A percentile compares a stretch with the other conserved stretches of the same genome.
Conservation (phyloP, 2,888 invertebrate genomes). For the Nebria salina region DNA sequence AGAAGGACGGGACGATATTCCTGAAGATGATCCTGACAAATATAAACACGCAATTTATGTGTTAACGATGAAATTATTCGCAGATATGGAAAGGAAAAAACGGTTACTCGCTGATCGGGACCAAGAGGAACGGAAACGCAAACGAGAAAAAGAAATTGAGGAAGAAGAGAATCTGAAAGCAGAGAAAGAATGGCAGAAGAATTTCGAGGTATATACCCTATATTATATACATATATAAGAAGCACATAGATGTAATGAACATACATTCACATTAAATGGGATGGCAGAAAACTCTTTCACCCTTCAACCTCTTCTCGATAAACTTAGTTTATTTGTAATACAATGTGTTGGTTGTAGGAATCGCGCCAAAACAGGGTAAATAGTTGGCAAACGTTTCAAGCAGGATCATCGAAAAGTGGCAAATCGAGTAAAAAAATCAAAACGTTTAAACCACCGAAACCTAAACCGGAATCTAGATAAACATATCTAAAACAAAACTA, state of each 20-base stretch:
- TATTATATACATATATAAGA: no score
- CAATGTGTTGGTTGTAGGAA: slow-evolving; percentile 68
- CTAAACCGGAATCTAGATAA: slow-evolving; percentile 93
- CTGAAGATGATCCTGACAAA: slow-evolving; percentile 86
- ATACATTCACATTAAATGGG: no score
- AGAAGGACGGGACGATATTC: slow-evolving; percentile 86
- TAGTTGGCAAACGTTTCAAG: slow-evolving; percentile 92
- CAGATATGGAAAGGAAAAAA: slow-evolving; percentile 94
- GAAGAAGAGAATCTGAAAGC: slow-evolving; percentile 89
- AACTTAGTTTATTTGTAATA: no score
- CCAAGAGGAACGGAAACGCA: slow-evolving; percentile 92
- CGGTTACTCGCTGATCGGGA: slow-evolving; percentile 89
- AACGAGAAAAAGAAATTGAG: slow-evolving; percentile 92
- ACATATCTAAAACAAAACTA: slow-evolving; percentile 30
- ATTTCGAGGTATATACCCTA: slow-evolving; percentile 81
- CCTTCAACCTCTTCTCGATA: no score
- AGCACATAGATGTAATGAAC: no score
- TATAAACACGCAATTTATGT: slow-evolving; percentile 95
- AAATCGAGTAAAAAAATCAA: slow-evolving; percentile 85
- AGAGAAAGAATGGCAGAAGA: slow-evolving; percentile 98
- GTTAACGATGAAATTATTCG: slow-evolving; percentile 96
- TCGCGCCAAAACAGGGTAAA: slow-evolving; percentile 91
- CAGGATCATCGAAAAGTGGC: slow-evolving; percentile 68
- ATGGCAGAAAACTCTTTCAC: no score
- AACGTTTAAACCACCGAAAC: slow-evolving; percentile 90